Conservation (phyloP, 2,797 vertebrate species). For the Urocyon cinereoargenteus region DNA sequence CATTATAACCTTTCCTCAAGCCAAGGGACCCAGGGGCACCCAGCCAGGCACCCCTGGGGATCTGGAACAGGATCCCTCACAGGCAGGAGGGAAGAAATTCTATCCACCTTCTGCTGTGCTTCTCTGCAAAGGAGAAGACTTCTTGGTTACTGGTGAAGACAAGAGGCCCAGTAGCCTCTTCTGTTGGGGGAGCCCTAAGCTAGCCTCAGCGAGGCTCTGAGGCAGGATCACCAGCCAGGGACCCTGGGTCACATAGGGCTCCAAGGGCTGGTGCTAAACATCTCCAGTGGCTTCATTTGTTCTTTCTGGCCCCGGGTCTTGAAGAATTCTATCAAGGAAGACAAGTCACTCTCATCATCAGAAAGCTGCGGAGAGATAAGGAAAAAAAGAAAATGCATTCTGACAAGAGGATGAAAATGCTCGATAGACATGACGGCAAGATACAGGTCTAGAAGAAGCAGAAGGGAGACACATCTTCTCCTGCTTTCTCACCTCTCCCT, state of each 20-base stretch:
- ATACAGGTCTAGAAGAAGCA: not conserved
- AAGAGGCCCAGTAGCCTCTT: not conserved
- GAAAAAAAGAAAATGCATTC: not conserved
- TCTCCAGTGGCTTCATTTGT: conserved; percentile 48
- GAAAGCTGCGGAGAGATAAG: conserved; percentile 48
- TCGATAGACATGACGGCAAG: not conserved
- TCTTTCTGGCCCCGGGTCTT: conserved; percentile 64
- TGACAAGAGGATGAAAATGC: not conserved
- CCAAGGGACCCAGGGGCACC: not conserved
- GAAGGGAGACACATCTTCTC: accelerated
- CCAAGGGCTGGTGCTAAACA: conserved; percentile 80
- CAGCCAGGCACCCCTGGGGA: not conserved
- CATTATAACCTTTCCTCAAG: not conserved
- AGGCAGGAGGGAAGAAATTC: not conserved
- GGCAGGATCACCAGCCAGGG: conserved; percentile 82
- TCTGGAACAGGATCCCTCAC: not conserved
- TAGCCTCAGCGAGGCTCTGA: too few species aligned
- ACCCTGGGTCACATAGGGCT: conserved; percentile 75
- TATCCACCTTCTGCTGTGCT: not conserved
- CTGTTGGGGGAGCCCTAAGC: not conserved
- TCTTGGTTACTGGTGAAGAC: not conserved
- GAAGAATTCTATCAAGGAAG: conserved; percentile 86
- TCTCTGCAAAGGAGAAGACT: not conserved
- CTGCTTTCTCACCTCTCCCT: not conserved
- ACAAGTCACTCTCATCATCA: conserved; percentile 85